Base-by-base conservation (phyloP, 2,113 vertebrate genomes). In the Megatriorchis doriae region DNA sequence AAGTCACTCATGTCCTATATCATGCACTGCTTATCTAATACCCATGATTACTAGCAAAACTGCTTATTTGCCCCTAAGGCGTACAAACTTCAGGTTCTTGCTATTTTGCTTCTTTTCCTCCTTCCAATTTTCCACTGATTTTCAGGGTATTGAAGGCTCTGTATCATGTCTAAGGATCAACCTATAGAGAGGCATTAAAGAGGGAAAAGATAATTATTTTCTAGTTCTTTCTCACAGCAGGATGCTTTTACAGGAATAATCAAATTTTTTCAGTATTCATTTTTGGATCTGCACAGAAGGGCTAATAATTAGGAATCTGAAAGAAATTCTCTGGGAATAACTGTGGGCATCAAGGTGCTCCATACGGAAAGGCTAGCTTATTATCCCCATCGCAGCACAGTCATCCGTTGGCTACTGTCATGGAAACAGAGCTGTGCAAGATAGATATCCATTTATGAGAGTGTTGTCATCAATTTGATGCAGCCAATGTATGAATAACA, bases 391-490 rank as follows among this genome's bases (percentile, higher is more conserved):
- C 0, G 0, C 67, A 93, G 42, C 45, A 81, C 55, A 92, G 70
- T 38, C 29, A 3, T 74, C 29, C 79, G 23, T 40, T 94, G 88
- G 83, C 86, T 88, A 53, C 83, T 91, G 67, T 81, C 93, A 89
- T 93, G 80, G 90, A 91, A 96, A 96, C 83, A 85, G 85, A 86
- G 45, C 72, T 82, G 42, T 63, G 48, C 40, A 63, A 90, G 68
- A 77, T 9, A 93, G 86, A 83, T 71, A 94, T 36, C 90, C 42
- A 61, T 79, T 90, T 72, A 68, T 48, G 15, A 88, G 81, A 80
- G 38, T 32, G 31, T 9, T 88, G 71, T 42, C 62, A 75, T 88
- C 81, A 87, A 71, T 82, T 86, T 89, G 50, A 61, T 85, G 48
- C 73, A 95, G 87, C 21, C 70, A 65, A 2, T 12, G 34, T 43